Base-by-base conservation (phyloP, 1,140 invertebrate species). In the Limonius californicus region DNA sequence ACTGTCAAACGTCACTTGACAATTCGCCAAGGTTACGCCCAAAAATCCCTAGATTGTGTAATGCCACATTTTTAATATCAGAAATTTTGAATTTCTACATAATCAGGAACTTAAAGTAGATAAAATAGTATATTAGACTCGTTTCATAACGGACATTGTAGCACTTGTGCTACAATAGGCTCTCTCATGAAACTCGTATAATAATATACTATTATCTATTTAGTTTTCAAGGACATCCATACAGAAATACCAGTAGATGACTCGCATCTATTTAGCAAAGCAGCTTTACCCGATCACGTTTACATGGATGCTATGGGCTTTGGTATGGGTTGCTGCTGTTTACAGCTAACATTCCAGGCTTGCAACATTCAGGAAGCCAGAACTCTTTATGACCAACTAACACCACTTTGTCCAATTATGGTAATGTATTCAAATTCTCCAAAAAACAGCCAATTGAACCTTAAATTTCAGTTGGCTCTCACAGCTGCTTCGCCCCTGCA, bases 261-360 rank as follows among this genome's bases (percentile, higher is more conserved):
- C 16, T 85, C 84, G 1, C 77, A 80, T 18, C 57, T 70, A 43
- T 60, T 83, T 76, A 74, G 80, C 14, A 81, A 78, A 42, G 85
- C 84, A n/a, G 85, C 87, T 1, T 79, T 85, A 68, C 87, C 89
- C 1, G 89, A 97, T 81, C 91, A 94, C 73, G 88, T 99, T 61
- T 95, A 97, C 70, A 89, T 99, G 89, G 97, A 99, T 78, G 92
- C 95, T 0, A 99, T 99, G 96, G 97, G 95, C 27, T 99, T 99
- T 79, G 98, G 98, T 39, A 99, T 99, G 98, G 97, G 97, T 27
- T 97, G 93, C 74, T 98, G 92, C 72, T 99, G 97, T 77, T 82
- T 99, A 8, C 98, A 99, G 78, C 81, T 97, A 18, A 96, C 94
- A 23, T 97, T 96, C 78, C 92, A 97, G 81, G 96, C 98, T 0